Conservation (phyloP, 2,888 invertebrate species). For the Ormyrus thymus region DNA sequence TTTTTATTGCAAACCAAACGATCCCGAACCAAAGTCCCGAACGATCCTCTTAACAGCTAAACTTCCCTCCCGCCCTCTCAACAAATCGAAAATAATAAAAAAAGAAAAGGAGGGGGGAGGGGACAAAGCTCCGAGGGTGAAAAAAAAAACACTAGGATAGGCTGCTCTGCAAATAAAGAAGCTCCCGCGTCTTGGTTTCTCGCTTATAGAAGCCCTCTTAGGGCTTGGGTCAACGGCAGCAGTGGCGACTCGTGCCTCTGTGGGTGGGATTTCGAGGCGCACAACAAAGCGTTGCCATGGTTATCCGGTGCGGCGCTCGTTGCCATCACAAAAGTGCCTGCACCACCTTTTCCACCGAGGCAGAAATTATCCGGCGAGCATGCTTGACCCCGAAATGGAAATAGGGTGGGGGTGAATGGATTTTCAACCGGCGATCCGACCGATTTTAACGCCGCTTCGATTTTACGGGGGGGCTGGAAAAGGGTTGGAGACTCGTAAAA, state of each 20-base stretch:
- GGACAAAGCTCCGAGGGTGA: not conserved
- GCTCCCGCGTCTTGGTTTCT: slow-evolving; percentile 1
- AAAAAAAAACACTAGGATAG: slow-evolving; percentile 8
- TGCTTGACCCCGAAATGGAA: no score
- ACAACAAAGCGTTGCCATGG: slow-evolving; percentile 74
- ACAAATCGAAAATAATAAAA: slow-evolving; percentile 5
- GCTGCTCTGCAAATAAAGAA: not conserved
- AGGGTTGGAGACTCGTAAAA: no score
- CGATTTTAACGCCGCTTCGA: no score
- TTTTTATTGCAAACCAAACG: not conserved
- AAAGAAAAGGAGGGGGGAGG: not conserved
- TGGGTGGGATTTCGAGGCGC: slow-evolving; percentile 45
- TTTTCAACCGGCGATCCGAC: no score
- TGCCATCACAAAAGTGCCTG: slow-evolving; percentile 73
- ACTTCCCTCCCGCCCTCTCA: not conserved
- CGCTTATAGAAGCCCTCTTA: not conserved
- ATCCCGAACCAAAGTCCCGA: not conserved
- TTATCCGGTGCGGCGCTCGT: slow-evolving; percentile 65
- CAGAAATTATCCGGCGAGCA: no score
- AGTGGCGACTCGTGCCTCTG: slow-evolving; percentile 8
- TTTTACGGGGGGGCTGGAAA: no score
- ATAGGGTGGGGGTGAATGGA: no score
- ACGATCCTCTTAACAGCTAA: not conserved
- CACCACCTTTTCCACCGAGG: not conserved
- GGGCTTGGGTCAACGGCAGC: slow-evolving; percentile 33